These are phyloP conservation scores for Acrobasis suavella DNA, from an alignment of 2,888 invertebrate species.

Conservation along the genomic window DNA sequence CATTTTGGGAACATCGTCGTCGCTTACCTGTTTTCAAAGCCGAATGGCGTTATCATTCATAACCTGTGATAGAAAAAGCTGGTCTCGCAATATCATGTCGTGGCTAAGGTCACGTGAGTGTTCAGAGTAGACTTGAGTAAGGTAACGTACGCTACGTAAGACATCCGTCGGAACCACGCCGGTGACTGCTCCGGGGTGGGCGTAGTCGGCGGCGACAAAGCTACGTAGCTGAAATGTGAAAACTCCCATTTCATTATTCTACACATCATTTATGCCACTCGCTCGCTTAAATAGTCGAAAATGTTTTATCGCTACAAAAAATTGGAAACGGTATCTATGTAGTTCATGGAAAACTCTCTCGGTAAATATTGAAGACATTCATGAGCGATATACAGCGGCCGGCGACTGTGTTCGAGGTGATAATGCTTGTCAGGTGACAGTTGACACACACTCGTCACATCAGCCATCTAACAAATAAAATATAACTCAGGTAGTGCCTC, in stretches of 20 bases:
- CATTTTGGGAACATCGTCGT: conserved; percentile 44
- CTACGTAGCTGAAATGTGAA: conserved; percentile 57
- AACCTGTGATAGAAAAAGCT: background rate
- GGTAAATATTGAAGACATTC: conserved; percentile 44
- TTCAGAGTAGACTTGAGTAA: conserved; percentile 32
- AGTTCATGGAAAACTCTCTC: conserved; percentile 44
- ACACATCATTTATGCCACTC: conserved; percentile 37
- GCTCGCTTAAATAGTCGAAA: conserved; percentile 36
- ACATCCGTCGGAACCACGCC: conserved; percentile 57
- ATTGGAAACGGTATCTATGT: conserved; percentile 38
- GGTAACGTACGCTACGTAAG: conserved; percentile 53
- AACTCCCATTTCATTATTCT: conserved; percentile 44
- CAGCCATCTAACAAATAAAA: conserved; percentile 12
- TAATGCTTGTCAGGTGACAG: conserved; percentile 42
- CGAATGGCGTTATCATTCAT: background rate
- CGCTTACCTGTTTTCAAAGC: conserved; percentile 39
- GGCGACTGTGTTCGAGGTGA: conserved; percentile 41
- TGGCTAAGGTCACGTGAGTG: background rate
- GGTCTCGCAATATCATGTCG: no score
- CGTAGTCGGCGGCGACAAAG: conserved; percentile 51
- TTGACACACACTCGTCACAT: conserved; percentile 16
- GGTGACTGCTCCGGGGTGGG: conserved; percentile 49
- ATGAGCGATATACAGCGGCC: conserved; percentile 46
- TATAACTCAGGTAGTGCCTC: background rate
- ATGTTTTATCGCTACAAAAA: conserved; percentile 21